Base-by-base conservation (phyloP, 2,797 vertebrate species). In the Sebastolobus alascanus region DNA sequence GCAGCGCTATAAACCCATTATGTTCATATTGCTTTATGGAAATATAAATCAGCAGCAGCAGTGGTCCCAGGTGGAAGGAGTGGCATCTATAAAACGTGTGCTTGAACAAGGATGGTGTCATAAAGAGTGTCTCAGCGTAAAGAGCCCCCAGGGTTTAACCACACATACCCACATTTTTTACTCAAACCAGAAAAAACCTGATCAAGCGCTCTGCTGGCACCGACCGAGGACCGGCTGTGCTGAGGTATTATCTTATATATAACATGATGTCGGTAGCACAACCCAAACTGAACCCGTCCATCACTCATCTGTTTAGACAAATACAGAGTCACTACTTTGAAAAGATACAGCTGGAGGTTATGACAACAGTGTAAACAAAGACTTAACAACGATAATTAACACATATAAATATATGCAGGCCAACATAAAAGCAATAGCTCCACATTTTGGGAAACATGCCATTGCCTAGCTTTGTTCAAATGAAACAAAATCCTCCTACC, bases 41-140 rank as follows among this genome's bases (percentile, higher is more conserved):
- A 91, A 87, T 79, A 92, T 92, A 90, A 93, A 93, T 91, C 89
- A 88, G 72, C 27, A 18, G 75, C 69, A 61, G 86, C 73, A 67
- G 75, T 56, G 82, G 74, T 79, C 77, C 89, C 13, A n/a, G 2
- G 56, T 73, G 87, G 87, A 66, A 43, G 37, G 69, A 79, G 65
- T 70, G 82, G 68, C 65, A 73, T 86, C 83, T 75, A 92, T 92
- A 90, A 92, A 93, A 91, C 27, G 66, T 82, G 83, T 60, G 78
- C 77, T 89, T 75, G 82, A 92, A 87, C 81, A 87, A 71, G 72
- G 70, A 79, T 68, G 73, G 58, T 73, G 75, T 86, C 84, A 82
- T 90, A 88, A 90, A 90, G 81, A 77, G 84, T 56, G 83, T 61
- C 54, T 82, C 40, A 56, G 75, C 8, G 13, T 60, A 68, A 92